Evolutionary conservation across 2,797 vertebrate genomes (phyloP).

Genomic region (Propithecus perrieri): DNA sequence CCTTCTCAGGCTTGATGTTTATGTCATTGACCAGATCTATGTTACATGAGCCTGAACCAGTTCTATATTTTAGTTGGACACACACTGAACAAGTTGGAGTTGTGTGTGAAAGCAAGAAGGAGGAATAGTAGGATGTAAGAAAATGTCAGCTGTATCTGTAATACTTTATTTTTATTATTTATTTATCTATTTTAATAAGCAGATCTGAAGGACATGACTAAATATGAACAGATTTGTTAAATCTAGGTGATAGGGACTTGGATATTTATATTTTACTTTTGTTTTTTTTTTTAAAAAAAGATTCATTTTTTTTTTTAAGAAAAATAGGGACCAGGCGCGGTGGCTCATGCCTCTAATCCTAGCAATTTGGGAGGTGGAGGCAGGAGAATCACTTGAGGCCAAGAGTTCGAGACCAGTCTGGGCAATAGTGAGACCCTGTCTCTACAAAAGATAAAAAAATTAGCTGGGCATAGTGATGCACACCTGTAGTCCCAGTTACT

Average conservation of each 20-base stretch:
- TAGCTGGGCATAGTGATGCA: neutral
- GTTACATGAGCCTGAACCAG: too few relatives aligned
- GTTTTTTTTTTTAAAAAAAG: neutral
- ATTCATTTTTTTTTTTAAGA: neutral
- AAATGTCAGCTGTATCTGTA: neutral
- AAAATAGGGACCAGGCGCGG: neutral
- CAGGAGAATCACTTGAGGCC: neutral
- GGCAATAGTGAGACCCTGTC: neutral
- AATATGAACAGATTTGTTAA: neutral
- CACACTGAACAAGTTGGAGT: neutral
- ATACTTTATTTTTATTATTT: neutral
- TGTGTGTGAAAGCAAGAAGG: neutral
- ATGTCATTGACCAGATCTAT: neutral
- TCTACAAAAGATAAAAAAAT: neutral
- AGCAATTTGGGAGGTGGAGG: neutral
- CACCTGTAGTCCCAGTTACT: neutral
- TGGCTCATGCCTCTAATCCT: neutral
- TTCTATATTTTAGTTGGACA: neutral
- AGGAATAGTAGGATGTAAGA: neutral
- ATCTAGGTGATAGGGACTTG: neutral
- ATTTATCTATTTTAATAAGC: too few relatives aligned
- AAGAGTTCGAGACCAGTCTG: neutral
- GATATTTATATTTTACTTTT: neutral
- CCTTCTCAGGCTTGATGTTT: neutral
- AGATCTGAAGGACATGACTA: neutral